A percentile compares a stretch with the other conserved stretches of the same genome.
phyloP scores from a whole-genome alignment of 2,888 invertebrate species.

The Hipparchia sbordonii region DNA sequence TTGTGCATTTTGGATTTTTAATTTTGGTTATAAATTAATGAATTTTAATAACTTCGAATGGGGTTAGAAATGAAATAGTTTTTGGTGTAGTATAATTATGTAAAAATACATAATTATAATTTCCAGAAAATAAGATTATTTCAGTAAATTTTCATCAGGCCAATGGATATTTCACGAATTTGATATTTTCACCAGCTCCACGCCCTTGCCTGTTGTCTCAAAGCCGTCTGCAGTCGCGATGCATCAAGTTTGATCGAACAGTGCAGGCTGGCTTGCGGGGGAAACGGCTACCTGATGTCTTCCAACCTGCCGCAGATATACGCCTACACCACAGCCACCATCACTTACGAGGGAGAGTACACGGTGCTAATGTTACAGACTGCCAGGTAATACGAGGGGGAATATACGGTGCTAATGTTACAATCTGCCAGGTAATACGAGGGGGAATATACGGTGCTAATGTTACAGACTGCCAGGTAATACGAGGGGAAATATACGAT shows the following conservation, averaged over 20 bases:
- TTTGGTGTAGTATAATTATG: no score
- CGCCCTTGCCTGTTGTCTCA: conserved; percentile 94
- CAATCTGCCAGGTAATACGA: conserved; percentile 96
- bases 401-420: conserved; percentile 95
- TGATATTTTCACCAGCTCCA: conserved; percentile 85
- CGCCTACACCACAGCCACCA: conserved; percentile 91
- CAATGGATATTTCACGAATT: neutral
- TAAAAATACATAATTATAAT: no score
- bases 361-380: conserved; percentile 96
- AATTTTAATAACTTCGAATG: no score
- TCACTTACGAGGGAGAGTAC: conserved; percentile 98
- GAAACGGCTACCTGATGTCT: conserved; percentile 95
- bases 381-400: conserved; percentile 92
- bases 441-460: conserved; percentile 97
- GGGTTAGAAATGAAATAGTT: no score
- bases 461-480: conserved; percentile 78
- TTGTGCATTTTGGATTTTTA: no score
- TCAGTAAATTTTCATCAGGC: no score
- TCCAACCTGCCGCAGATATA: conserved; percentile 94
- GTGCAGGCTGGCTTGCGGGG: conserved; percentile 94
- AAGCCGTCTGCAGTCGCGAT: conserved; percentile 91
- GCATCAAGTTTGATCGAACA: conserved; percentile 89
- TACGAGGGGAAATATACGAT: no score
- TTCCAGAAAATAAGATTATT: no score
- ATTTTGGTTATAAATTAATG: no score